Base-by-base conservation (phyloP, 1,140 invertebrate genomes). In the Pseudomyrmex sp. region DNA sequence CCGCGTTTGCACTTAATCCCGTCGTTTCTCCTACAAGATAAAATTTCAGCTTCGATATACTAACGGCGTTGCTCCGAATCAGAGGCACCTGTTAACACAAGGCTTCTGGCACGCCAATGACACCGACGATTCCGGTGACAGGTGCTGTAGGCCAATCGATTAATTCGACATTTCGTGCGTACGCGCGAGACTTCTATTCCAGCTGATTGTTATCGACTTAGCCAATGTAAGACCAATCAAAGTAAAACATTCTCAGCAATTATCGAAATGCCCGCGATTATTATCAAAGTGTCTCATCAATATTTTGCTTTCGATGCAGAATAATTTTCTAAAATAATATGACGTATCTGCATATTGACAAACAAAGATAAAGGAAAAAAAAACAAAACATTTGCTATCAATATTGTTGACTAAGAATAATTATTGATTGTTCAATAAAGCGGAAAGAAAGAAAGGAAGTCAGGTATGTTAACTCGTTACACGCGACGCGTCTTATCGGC, bases 81-180 rank as follows among this genome's bases (percentile, higher is more conserved):
- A 75, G 65, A 88, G 85, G 83, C 86, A 88, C 87, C 86, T 88
- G 86, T 88, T 88, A 88, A 88, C 82, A 84, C 56, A 87, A 35
- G n/a, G 82, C 65, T 69, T 20, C 69, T 50, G 66, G 76, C 44
- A 66, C 76, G 54, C 76, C 54, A 35, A 65, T 73, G 66, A 80
- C 74, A 84, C 50, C 83, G 85, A 84, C 86, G 84, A 35, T 35
- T 87, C 74, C 59, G 68, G 70, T 86, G 86, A 70, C 86, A 88
- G 86, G 86, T 87, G 82, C 59, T 61, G 58, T 80, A 87, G 73
- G 74, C 83, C 84, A 87, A 87, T 86, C 75, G 79, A 83, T 80
- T 90, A 90, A 91, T 90, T 91, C 69, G 88, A 88, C 82, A 88
- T 75, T 44, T 75, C 58, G 84, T 70, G 85, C 79, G 74, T 86